Conservation (phyloP, 2,888 invertebrate species). For the Hirtodrosophila cameraria region DNA sequence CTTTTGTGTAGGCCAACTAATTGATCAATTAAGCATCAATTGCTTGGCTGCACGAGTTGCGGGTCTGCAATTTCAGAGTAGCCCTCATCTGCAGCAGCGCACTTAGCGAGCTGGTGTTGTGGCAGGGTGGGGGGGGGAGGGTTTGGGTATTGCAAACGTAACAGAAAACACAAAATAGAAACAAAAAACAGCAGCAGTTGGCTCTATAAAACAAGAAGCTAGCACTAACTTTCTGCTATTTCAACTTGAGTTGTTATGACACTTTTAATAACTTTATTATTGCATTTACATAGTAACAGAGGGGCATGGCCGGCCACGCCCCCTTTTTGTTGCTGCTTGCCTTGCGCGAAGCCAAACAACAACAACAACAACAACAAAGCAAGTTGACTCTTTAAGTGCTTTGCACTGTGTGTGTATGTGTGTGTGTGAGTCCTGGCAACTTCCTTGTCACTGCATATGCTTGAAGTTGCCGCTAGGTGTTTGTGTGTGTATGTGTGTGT, state of each 20-base stretch:
- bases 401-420: constrained; percentile 11
- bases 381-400: constrained; percentile 61
- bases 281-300: constrained; percentile 78
- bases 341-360: constrained; percentile 37
- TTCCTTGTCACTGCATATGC: constrained; percentile 61
- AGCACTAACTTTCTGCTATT: constrained; percentile 71
- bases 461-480: constrained; percentile 38
- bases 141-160: constrained; percentile 11
- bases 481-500: constrained; percentile 26
- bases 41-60: constrained; percentile 64
- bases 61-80: constrained; percentile 47
- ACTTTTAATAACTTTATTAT: constrained; percentile 84
- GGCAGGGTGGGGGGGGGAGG: neutral
- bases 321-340: neutral
- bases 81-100: constrained; percentile 38
- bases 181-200: constrained; percentile 26
- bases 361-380: too few relatives aligned
- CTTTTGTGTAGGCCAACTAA: constrained; percentile 67
- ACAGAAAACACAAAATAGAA: constrained; percentile 2
- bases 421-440: constrained; percentile 21
- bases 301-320: constrained; percentile 48
- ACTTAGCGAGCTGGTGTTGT: constrained; percentile 19
- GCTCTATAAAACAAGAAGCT: constrained; percentile 60
- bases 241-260: constrained; percentile 82
- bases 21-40: constrained; percentile 79